Conservation (phyloP, 2,113 vertebrate genomes). For the Madoqua kirkii region DNA sequence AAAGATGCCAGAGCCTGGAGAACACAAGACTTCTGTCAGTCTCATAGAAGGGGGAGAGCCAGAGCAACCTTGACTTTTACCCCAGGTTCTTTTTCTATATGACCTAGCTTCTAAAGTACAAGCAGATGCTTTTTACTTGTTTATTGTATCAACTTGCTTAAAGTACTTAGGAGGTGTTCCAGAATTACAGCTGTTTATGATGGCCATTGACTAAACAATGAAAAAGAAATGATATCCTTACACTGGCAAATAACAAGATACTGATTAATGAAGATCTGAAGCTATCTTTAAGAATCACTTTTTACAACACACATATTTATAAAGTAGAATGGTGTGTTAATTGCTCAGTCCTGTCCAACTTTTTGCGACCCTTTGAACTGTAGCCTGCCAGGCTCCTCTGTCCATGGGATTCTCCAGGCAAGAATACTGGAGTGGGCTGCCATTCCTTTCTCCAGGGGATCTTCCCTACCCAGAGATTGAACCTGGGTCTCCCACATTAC, state of each 20-base stretch:
- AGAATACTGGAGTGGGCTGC: background rate
- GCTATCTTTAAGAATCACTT: background rate
- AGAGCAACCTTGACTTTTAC: background rate
- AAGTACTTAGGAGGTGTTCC: background rate
- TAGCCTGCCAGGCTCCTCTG: background rate
- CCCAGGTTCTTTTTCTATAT: background rate
- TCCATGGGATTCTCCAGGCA: background rate
- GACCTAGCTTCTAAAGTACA: background rate
- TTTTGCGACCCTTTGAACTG: background rate
- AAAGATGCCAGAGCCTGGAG: background rate
- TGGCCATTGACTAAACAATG: background rate
- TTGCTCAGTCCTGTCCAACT: background rate
- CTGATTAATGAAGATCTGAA: background rate
- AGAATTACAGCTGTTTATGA: background rate
- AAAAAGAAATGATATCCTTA: background rate
- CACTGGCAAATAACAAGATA: background rate
- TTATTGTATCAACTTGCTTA: background rate
- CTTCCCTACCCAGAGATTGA: background rate
- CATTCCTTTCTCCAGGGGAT: background rate
- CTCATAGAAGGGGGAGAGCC: background rate
- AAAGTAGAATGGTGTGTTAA: background rate
- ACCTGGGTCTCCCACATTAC: background rate
- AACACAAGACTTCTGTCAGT: background rate
- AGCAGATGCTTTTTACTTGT: background rate
- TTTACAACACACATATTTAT: background rate